phyloP scores from a whole-genome alignment of 2,888 invertebrate species.

The Scaptomyza reducta region DNA sequence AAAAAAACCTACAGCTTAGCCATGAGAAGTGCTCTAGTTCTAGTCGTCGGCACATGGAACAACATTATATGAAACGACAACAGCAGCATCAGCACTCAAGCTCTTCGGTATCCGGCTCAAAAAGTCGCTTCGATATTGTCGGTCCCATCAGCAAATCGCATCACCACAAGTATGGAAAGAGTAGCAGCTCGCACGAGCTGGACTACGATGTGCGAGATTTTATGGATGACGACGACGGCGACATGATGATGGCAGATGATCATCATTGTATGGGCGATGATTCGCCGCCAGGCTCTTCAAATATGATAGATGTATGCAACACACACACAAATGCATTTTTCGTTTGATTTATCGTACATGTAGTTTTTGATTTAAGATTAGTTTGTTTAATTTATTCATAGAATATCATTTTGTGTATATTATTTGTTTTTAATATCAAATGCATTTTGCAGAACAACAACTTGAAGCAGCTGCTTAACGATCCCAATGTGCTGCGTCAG shows the following conservation, averaged over 20 bases:
- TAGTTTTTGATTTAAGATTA: neutral
- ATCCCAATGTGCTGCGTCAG: constrained; percentile 95
- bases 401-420: neutral
- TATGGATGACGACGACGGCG: constrained; percentile 68
- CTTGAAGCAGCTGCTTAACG: constrained; percentile 86
- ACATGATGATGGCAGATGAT: constrained; percentile 62
- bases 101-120: constrained; percentile 38
- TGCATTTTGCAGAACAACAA: constrained; percentile 82
- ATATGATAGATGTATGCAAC: constrained; percentile 77
- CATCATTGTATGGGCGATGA: constrained; percentile 76
- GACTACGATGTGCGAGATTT: constrained; percentile 72
- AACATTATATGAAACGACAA: constrained; percentile 86
- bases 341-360: too few relatives aligned
- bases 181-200: constrained; percentile 74
- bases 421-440: neutral
- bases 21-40: constrained; percentile 79
- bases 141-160: constrained; percentile 55
- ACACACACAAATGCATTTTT: constrained; percentile 9
- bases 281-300: constrained; percentile 77
- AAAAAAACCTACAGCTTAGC: constrained; percentile 59
- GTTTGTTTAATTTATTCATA: constrained; percentile 17
- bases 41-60: constrained; percentile 82
- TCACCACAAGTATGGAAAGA: constrained; percentile 72
- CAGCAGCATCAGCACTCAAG: constrained; percentile 44
- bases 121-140: constrained; percentile 49